Base-by-base conservation (phyloP, 1,140 invertebrate species). In the Drusus annulatus region DNA sequence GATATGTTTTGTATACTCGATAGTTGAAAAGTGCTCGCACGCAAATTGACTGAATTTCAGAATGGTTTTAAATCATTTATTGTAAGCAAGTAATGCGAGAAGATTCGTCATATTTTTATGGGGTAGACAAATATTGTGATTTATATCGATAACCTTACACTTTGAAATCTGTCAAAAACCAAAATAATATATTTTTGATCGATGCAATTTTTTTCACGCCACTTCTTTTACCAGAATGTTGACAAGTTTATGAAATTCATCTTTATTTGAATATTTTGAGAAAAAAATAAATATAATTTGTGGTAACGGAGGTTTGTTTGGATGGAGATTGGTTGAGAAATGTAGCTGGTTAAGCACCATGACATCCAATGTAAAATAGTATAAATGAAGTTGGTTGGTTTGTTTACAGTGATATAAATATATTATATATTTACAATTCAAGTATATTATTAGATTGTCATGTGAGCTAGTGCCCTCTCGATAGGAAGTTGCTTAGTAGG, bases 401-500 rank as follows among this genome's bases (percentile, higher is more conserved):
- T 76, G 45, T 82, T 74, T 82, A 80, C 81, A 82, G 81, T 82
- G 63, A 81, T 68, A 63, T 51, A 71, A 21, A 81, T 76, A 78
- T 82, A 82, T 82, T 71, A 80, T 77, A 62, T 78, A n/a, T 82
- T 79, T 6, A 15, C 63, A 79, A 56, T 81, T 71, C 76, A 79
- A 69, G 78, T 77, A 60, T 81, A 79, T 28, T 65, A 71, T 65
- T 82, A 82, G 81, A 77, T 36, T 60, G 80, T 81, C 76, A 56
- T 81, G 80, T 81, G 76, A 62, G 76, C 54, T 79, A 80, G 81
- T 83, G 81, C 79, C 81, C 81, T 83, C 81, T 76, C 54, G n/a
- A 45, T 45, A 13, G 36, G 36, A 45, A 45, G 36, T 45, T 45
- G 36, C 13, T 45, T 45, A 15, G 58, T 80, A 75, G 74, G 36